Evolutionary conservation across 2,797 vertebrate species (phyloP), one percentile per base, ranked within the genome.

Genomic region (Hemitrygon akajei): DNA sequence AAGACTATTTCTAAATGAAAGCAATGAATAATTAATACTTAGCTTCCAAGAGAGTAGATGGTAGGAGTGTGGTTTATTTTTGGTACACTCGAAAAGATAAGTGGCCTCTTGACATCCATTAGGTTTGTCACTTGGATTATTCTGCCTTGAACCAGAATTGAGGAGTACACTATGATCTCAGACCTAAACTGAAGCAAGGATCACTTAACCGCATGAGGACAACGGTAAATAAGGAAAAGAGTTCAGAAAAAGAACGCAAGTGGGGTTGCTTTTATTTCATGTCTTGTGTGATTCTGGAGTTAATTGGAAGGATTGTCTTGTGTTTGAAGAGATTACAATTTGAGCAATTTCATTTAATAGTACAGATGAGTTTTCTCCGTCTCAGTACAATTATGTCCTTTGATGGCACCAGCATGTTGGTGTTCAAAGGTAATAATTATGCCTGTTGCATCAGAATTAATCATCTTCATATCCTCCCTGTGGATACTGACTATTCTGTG

Each of bases 381-480:
- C 71, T 56, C 71, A n/a, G 47, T 58, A 76, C 27, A 30, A 47
- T 93, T 40, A 7, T 56, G 40, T 71, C 56, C 47, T 76, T 76
- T 56, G 69, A 75, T 18, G 73, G 30, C 71, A 76, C 40, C 71
- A 47, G 40, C 91, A 56, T 4, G 40, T 30, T 18, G n/a, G 63
- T 47, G 20, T 92, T 92, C 22, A 11, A 73, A 87, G 37, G 25
- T 37, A 76, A 92, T 73, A 47, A 22, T 47, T 37, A 14, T 4
- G 14, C 37, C 40, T 18, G 73, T 93, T 93, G 69, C 91, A 71
- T 37, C 73, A n/a, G 25, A 75, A 75, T 58, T 93, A 93, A 93
- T 93, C 71, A 75, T 75, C 71, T 76, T 93, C 56, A 75, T 56
- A 37, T 93, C 58, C 40, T 75, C 71, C 40, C 40, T 2, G 10